Conservation (phyloP, 2,113 vertebrate genomes). For the Regulus satrapa region DNA sequence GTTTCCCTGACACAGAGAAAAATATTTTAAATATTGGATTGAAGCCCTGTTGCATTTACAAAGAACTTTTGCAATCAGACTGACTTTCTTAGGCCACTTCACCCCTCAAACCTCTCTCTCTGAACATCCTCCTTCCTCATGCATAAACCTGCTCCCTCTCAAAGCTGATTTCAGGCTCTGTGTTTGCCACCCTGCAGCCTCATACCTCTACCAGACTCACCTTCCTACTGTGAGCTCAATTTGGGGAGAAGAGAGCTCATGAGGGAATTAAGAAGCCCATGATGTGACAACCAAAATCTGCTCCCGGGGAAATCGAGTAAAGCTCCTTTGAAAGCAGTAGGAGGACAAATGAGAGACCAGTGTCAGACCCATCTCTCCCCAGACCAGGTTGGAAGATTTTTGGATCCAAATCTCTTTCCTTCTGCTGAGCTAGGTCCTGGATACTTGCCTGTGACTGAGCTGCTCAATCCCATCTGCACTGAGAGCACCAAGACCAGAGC, state of each 20-base stretch:
- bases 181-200: background rate
- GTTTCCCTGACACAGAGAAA: background rate
- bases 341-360: background rate
- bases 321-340: background rate
- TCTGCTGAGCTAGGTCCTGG: background rate
- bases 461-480: background rate
- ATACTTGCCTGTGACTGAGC: background rate
- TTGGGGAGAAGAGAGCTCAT: background rate
- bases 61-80: background rate
- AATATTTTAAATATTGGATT: background rate
- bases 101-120: background rate
- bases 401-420: background rate
- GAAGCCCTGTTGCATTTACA: background rate
- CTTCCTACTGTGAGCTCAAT: background rate
- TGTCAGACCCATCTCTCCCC: background rate
- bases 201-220: background rate
- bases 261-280: accelerated
- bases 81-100: background rate
- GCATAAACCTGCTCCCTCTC: background rate
- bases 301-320: background rate
- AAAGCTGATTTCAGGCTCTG: background rate
- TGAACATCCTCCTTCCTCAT: background rate
- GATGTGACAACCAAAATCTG: background rate
- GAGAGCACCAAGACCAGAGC: background rate
- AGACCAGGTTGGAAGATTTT: accelerated